A percentile compares a stretch with the other conserved stretches of the same genome.
phyloP scores from a whole-genome alignment of 2,113 vertebrate species.

The Aegotheles bennettii region DNA sequence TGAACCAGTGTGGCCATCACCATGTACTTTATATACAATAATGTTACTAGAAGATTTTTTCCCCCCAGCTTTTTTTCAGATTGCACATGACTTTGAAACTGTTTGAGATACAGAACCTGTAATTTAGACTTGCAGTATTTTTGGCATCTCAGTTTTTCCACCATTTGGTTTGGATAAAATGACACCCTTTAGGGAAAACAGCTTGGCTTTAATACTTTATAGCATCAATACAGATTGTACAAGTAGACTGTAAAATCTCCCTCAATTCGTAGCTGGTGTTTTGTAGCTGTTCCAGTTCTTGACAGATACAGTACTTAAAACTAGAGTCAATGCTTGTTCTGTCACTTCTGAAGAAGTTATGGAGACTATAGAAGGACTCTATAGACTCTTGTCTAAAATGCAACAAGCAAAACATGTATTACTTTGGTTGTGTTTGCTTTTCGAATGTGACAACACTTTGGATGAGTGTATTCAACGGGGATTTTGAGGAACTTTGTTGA shows the following conservation, averaged over 20 bases:
- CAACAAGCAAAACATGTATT: not conserved
- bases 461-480: not conserved
- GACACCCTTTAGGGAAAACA: not conserved
- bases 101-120: not conserved
- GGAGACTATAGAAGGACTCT: not conserved
- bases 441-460: not conserved
- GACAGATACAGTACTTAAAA: not conserved
- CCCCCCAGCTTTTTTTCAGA: not conserved
- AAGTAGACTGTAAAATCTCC: not conserved
- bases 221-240: not conserved
- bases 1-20: not conserved
- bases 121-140: not conserved
- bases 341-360: not conserved
- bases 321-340: not conserved
- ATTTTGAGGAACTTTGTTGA: not conserved
- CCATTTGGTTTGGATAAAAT: conserved; percentile 1
- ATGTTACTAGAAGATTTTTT: not conserved
- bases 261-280: not conserved
- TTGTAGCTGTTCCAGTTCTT: not conserved
- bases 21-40: not conserved
- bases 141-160: not conserved
- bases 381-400: not conserved
- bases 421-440: not conserved
- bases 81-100: not conserved
- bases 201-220: not conserved